Conservation (phyloP, 2,888 invertebrate genomes). For the Drosophila stalkeri region DNA sequence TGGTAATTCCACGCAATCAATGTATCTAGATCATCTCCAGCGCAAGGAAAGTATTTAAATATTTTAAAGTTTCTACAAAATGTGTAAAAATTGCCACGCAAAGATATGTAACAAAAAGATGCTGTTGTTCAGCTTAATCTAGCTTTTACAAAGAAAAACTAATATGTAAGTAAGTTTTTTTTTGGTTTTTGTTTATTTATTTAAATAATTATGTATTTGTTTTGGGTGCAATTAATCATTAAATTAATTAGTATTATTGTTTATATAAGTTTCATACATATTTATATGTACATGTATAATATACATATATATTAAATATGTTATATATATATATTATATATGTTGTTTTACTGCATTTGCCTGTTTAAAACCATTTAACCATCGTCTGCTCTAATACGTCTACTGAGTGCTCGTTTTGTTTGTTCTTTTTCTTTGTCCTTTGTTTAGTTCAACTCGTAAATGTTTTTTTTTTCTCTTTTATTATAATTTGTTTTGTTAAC, state of each 20-base stretch:
- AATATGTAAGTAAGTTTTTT: not conserved
- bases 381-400: conserved; percentile 26
- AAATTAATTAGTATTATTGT: conserved; percentile 83
- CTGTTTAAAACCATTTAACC: conserved; percentile 19
- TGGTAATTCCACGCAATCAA: not conserved
- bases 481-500: conserved; percentile 34
- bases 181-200: conserved; percentile 72
- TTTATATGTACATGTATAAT: conserved; percentile 54
- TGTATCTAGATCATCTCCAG: not conserved
- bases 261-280: conserved; percentile 83
- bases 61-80: not conserved
- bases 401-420: conserved; percentile 41
- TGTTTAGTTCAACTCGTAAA: conserved; percentile 42
- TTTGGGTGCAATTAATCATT: conserved; percentile 84
- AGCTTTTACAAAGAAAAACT: too few relatives aligned
- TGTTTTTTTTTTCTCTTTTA: conserved; percentile 23
- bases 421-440: conserved; percentile 42
- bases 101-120: too few relatives aligned
- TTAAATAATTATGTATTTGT: conserved; percentile 82
- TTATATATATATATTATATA: conserved; percentile 43
- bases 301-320: conserved; percentile 37
- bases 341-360: conserved; percentile 15
- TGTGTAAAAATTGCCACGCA: too few relatives aligned
- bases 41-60: not conserved
- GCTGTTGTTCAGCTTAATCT: too few relatives aligned